These are phyloP conservation scores for Pipra filicauda DNA, from an alignment of 2,113 vertebrate species.

Conservation along the genomic window DNA sequence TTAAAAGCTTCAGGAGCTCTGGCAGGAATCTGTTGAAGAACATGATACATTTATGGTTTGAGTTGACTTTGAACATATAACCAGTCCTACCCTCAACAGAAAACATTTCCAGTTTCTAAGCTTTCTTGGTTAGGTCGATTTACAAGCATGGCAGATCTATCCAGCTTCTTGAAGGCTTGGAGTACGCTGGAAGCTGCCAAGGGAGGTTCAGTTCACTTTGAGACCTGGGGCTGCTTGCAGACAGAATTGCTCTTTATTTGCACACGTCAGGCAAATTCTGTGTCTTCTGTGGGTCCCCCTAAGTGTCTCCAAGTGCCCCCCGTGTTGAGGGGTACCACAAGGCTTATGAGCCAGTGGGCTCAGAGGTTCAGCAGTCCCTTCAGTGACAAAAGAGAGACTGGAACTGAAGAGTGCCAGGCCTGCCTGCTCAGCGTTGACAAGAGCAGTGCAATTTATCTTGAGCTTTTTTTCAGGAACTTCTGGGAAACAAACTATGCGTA, in stretches of 20 bases:
- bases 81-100: neutral
- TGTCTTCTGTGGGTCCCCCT: neutral
- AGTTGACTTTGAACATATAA: neutral
- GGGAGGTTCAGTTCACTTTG: neutral
- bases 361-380: rapidly evolving
- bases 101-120: neutral
- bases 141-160: neutral
- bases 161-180: neutral
- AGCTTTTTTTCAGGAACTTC: neutral
- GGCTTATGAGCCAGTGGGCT: rapidly evolving
- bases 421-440: neutral
- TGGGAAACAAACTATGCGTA: constrained; percentile 3
- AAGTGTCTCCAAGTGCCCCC: neutral
- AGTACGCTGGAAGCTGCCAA: rapidly evolving
- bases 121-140: neutral
- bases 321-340: rapidly evolving
- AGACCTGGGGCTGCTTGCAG: neutral
- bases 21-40: neutral
- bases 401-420: rapidly evolving
- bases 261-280: neutral
- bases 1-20: neutral
- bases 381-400: rapidly evolving
- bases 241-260: neutral
- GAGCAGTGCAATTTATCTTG: neutral
- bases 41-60: neutral